These are phyloP conservation scores for Eledona agricola DNA, from an alignment of 2,888 invertebrate species.

Conservation along the genomic window DNA sequence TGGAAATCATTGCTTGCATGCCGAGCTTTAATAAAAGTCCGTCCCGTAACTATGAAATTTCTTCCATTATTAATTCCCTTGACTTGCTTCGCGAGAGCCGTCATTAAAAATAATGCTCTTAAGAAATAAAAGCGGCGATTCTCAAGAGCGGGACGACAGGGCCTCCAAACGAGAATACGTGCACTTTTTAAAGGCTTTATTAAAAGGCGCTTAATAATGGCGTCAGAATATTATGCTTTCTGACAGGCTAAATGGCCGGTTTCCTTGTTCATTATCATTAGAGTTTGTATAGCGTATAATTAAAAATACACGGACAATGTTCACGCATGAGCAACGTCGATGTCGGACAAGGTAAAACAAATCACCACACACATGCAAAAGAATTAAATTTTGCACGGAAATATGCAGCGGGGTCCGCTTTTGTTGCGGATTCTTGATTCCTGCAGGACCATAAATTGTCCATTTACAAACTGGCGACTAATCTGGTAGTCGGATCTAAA, in stretches of 20 bases:
- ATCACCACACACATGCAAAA: too few relatives aligned
- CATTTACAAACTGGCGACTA: constrained; percentile 11
- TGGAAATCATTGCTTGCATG: constrained; percentile 34
- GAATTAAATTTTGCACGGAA: too few relatives aligned
- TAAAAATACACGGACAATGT: constrained; percentile 27
- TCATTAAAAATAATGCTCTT: constrained; percentile 4
- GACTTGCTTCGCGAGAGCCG: constrained; percentile 5
- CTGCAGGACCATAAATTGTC: constrained; percentile 6
- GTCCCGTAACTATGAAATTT: constrained; percentile 23
- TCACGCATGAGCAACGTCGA: constrained; percentile 29
- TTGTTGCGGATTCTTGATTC: constrained; percentile 6
- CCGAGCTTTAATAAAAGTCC: constrained; percentile 31
- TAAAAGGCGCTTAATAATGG: constrained; percentile 22
- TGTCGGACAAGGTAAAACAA: constrained; percentile 8
- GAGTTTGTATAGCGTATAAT: constrained; percentile 33
- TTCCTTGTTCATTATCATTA: constrained; percentile 26
- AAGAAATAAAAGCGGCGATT: neutral
- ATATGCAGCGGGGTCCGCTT: neutral
- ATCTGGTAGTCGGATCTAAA: constrained; percentile 30
- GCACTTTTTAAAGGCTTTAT: constrained; percentile 12
- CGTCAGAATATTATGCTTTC: constrained; percentile 21
- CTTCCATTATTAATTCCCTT: constrained; percentile 9
- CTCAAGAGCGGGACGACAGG: neutral
- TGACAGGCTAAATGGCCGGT: constrained; percentile 26
- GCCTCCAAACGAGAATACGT: constrained; percentile 9